These are phyloP conservation scores for Sebastes diaconus DNA, from an alignment of 2,797 vertebrate species.

Conservation along the genomic window DNA sequence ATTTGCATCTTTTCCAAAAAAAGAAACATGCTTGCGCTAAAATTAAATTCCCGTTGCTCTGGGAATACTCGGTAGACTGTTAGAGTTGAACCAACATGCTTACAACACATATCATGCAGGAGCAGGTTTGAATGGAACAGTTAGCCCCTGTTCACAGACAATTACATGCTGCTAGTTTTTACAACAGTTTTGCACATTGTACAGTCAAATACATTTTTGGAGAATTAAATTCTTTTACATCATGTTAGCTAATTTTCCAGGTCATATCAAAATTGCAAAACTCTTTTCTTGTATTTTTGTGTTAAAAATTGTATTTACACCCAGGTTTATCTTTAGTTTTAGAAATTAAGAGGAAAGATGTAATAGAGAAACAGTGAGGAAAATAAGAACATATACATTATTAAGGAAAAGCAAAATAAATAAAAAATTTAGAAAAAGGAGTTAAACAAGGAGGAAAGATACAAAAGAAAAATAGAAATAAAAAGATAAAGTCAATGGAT, in stretches of 20 bases:
- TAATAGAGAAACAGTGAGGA: not conserved
- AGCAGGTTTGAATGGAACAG: slow-evolving; percentile 36
- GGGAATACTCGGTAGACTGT: not conserved
- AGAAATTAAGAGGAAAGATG: not conserved
- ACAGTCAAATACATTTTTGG: not conserved
- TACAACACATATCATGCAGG: slow-evolving; percentile 11
- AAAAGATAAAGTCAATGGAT: not conserved
- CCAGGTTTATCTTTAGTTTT: too few relatives aligned
- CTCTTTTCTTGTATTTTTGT: not conserved
- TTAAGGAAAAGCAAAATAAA: not conserved
- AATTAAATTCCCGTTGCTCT: slow-evolving; percentile 42
- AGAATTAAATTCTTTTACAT: not conserved
- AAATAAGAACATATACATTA: not conserved
- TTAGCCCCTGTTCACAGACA: not conserved
- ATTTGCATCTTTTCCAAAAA: slow-evolving; percentile 55
- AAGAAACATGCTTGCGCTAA: slow-evolving; percentile 36
- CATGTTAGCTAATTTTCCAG: not conserved
- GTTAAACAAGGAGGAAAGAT: not conserved
- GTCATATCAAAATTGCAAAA: not conserved
- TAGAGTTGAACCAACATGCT: slow-evolving; percentile 9
- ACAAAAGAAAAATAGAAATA: not conserved
- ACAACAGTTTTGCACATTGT: not conserved
- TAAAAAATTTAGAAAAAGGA: not conserved
- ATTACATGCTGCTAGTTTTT: not conserved
- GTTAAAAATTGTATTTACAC: not conserved